Conservation (phyloP, 2,797 vertebrate species). For the Trematomus bernacchii region DNA sequence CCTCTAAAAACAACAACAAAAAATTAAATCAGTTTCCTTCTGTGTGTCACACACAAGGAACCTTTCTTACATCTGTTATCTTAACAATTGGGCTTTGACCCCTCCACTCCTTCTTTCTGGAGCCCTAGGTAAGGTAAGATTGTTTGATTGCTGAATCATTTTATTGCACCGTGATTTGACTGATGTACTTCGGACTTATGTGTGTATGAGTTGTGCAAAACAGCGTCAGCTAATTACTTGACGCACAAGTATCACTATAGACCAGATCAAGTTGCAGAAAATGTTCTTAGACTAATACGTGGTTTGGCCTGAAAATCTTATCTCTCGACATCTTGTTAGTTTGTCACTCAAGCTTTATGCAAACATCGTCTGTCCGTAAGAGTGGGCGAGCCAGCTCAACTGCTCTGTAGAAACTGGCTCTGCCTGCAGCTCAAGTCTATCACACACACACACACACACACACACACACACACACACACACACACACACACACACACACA, state of each 20-base stretch:
- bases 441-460: background rate
- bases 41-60: background rate
- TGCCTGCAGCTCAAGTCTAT: slow-evolving; percentile 74
- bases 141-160: slow-evolving; percentile 37
- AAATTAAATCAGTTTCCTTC: background rate
- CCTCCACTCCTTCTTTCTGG: slow-evolving; percentile 44
- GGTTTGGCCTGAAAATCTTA: slow-evolving; percentile 32
- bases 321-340: slow-evolving; percentile 32
- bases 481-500: slow-evolving; percentile 4
- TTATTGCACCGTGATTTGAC: slow-evolving; percentile 33
- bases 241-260: background rate
- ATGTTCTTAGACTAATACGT: slow-evolving; percentile 12
- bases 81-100: slow-evolving; percentile 53
- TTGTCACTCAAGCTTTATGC: slow-evolving; percentile 43
- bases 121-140: slow-evolving; percentile 14
- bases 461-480: background rate
- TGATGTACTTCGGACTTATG: slow-evolving; percentile 31
- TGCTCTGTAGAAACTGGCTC: slow-evolving; percentile 73
- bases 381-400: slow-evolving; percentile 66
- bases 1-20: background rate
- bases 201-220: background rate
- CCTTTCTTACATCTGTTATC: background rate
- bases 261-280: background rate
- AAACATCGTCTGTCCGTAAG: slow-evolving; percentile 45
- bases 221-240: background rate